Percentiles rank a stretch among this genome's conserved stretches.
phyloP scores from a whole-genome alignment of 2,797 vertebrate genomes.

The Pangasius larnaudii region DNA sequence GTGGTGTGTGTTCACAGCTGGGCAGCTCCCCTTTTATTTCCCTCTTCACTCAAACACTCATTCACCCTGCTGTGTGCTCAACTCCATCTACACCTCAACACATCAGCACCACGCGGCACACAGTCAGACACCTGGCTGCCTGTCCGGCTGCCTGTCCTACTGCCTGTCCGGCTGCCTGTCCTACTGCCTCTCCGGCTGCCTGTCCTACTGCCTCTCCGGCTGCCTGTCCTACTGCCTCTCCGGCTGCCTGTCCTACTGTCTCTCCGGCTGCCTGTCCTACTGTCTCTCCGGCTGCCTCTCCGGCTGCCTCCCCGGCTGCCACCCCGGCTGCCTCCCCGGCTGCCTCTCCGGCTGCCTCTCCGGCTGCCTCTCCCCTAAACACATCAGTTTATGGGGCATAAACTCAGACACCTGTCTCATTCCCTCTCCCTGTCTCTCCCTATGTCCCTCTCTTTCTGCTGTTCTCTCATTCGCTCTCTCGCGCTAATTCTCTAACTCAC shows the following conservation, averaged over 20 bases:
- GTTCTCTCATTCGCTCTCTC: too few relatives aligned
- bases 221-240: too few relatives aligned
- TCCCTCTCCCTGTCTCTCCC: not conserved
- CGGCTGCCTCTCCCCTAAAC: too few relatives aligned
- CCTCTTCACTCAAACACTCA: conserved; percentile 26
- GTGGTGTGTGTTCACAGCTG: conserved; percentile 20
- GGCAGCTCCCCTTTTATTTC: conserved; percentile 18
- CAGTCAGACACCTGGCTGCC: not conserved
- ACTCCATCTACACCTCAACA: conserved; percentile 4
- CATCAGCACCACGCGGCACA: not conserved
- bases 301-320: not conserved
- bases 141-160: too few relatives aligned
- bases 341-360: not conserved
- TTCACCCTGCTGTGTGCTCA: conserved; percentile 36
- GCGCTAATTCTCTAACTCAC: too few relatives aligned
- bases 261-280: not conserved
- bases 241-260: too few relatives aligned
- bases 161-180: too few relatives aligned
- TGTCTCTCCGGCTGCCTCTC: not conserved
- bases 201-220: not conserved
- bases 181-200: not conserved
- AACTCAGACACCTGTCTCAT: too few relatives aligned
- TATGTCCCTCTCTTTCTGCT: not conserved
- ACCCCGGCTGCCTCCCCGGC: not conserved
- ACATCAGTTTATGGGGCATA: too few relatives aligned